Evolutionary conservation across 2,113 vertebrate genomes (phyloP), one percentile per base, ranked within the genome.

Genomic region (Herpetotheres cachinnans): DNA sequence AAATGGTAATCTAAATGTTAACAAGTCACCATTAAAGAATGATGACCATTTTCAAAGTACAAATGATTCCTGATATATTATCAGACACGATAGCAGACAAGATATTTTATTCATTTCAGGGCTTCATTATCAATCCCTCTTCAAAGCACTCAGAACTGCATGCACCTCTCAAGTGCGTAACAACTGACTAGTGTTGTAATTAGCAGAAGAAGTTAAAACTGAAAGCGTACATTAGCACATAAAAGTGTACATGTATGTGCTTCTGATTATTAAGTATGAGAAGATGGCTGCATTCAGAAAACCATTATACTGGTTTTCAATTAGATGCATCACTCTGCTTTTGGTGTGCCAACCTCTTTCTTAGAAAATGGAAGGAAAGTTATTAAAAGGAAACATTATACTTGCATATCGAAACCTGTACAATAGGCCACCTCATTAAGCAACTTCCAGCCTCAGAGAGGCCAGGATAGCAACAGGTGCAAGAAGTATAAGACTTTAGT

Each of bases 91-190:
- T 22, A 93, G 93, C 97, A 91, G 93, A 88, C 19, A 21, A 54
- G 66, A 80, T 96, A 73, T 89, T 97, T 97, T 84, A 94, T 96
- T 97, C 77, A 90, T 95, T 87, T 65, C 29, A 32, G 74, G 56
- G 58, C 55, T 94, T 96, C 78, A 54, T 95, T 96, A 97, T 56
- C 56, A 69, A 86, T 86, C 82, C 82, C 52, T 89, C 73, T 92
- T 78, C 77, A 89, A 96, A 95, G 52, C 38, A 52, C 38, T 38
- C 70, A 80, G 70, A 44, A 70, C 74, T 73, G 11, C 11, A 3
- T 17, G 50, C 25, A 49, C 32, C 58, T 84, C 47, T 65, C 19
- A 71, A 89, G 36, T 32, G 10, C 7, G 13, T 73, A 77, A 63
- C 52, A 88, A 36, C 58, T 67, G 58, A 49, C 78, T 34, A 27